Evolutionary conservation across 2,113 vertebrate genomes (phyloP).

Genomic region (Acrocephalus kingi): DNA sequence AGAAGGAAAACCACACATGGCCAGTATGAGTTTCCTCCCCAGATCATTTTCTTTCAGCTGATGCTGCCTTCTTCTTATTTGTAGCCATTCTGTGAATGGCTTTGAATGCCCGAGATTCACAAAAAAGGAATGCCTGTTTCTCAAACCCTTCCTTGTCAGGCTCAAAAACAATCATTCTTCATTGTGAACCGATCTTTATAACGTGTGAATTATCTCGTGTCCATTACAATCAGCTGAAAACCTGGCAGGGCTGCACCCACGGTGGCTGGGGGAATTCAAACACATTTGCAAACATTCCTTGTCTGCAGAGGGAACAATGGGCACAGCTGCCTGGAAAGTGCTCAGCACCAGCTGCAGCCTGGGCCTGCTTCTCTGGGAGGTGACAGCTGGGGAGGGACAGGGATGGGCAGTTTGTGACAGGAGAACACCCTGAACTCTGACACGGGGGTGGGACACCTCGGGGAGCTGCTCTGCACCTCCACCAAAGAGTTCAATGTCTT

Average conservation of each 20-base stretch:
- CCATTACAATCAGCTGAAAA: neutral
- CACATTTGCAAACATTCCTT: neutral
- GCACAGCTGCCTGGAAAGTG: constrained; percentile 34
- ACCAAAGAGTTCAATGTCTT: fast-evolving
- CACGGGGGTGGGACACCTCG: fast-evolving
- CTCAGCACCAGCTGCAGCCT: constrained; percentile 24
- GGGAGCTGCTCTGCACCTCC: neutral
- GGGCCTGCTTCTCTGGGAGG: neutral
- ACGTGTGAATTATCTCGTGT: neutral
- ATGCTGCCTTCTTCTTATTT: neutral
- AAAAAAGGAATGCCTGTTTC: neutral
- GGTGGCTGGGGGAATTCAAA: neutral
- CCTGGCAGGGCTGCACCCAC: neutral
- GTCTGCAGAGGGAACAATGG: neutral
- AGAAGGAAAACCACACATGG: neutral
- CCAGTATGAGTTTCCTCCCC: neutral
- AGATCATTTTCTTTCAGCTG: neutral
- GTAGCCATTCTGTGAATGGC: constrained; percentile 4
- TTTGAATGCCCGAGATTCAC: neutral
- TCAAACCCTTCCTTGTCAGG: neutral
- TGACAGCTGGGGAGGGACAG: neutral
- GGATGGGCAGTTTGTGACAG: neutral
- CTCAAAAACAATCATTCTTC: neutral
- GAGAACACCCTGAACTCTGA: neutral
- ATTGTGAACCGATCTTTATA: neutral